Percentiles rank a stretch among this genome's conserved stretches.
These are phyloP conservation scores for Drosophila littoralis DNA, from an alignment of 1,140 invertebrate genomes.

Conservation along the genomic window DNA sequence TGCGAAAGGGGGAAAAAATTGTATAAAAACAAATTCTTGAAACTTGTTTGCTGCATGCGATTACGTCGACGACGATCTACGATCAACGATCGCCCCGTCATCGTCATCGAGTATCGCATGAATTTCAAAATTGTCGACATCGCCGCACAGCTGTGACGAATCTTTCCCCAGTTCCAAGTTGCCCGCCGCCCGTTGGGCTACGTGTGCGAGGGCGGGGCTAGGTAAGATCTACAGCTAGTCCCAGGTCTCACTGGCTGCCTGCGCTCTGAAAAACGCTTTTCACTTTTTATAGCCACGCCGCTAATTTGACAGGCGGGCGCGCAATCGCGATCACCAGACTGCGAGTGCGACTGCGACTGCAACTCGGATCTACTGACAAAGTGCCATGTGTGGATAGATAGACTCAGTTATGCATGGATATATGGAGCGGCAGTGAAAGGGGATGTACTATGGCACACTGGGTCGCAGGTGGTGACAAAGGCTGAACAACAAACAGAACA, in stretches of 20 bases:
- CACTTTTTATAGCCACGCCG: conserved; percentile 76
- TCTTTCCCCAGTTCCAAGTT: conserved; percentile 27
- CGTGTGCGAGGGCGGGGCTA: conserved; percentile 48
- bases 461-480: conserved; percentile 16
- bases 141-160: conserved; percentile 73
- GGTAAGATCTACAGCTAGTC: conserved; percentile 33
- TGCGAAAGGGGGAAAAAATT: conserved; percentile 63
- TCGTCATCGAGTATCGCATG: conserved; percentile 64
- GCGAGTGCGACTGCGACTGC: conserved; percentile 17
- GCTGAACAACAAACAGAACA: neutral
- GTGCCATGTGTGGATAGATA: conserved; percentile 60
- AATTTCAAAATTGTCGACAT: conserved; percentile 77
- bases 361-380: conserved; percentile 53
- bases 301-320: conserved; percentile 79
- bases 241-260: conserved; percentile 27
- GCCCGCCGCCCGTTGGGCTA: conserved; percentile 16
- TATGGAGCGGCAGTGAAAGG: conserved; percentile 19
- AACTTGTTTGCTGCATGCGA: conserved; percentile 81
- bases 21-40: conserved; percentile 78
- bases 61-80: conserved; percentile 63
- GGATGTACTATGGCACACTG: conserved; percentile 19
- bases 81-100: conserved; percentile 48
- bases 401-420: conserved; percentile 32
- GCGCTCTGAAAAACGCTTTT: conserved; percentile 61
- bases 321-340: conserved; percentile 70